Conservation (phyloP, 2,113 vertebrate species). For the Redunca redunca region DNA sequence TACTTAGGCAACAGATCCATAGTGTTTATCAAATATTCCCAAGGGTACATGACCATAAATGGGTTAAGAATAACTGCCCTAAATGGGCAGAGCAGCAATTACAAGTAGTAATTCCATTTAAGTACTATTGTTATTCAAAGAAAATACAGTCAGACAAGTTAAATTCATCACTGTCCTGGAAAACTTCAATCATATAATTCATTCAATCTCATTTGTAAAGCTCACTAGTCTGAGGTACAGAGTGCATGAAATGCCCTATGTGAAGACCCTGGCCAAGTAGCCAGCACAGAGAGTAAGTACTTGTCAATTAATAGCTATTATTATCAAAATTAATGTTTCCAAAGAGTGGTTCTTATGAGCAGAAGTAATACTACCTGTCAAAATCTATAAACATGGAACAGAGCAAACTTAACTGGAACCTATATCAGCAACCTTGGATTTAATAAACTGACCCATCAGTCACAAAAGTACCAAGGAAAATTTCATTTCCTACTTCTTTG, state of each 20-base stretch:
- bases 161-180: background rate
- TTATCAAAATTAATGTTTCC: background rate
- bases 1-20: background rate
- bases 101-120: slow-evolving; percentile 19
- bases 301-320: background rate
- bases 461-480: slow-evolving; percentile 11
- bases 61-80: background rate
- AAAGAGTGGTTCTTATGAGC: background rate
- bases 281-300: background rate
- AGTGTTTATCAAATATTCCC: background rate
- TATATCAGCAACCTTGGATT: background rate
- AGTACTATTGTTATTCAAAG: background rate
- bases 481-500: background rate
- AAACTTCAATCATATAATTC: slow-evolving; percentile 17
- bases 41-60: background rate
- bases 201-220: background rate
- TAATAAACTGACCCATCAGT: background rate
- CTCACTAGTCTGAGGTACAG: background rate
- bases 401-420: background rate
- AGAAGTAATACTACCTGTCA: background rate
- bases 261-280: background rate
- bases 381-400: background rate
- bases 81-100: background rate
- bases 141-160: slow-evolving; percentile 22
- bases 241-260: background rate